These are phyloP conservation scores for Heterodera carotae DNA, from an alignment of 1,140 invertebrate genomes.

Conservation along the genomic window DNA sequence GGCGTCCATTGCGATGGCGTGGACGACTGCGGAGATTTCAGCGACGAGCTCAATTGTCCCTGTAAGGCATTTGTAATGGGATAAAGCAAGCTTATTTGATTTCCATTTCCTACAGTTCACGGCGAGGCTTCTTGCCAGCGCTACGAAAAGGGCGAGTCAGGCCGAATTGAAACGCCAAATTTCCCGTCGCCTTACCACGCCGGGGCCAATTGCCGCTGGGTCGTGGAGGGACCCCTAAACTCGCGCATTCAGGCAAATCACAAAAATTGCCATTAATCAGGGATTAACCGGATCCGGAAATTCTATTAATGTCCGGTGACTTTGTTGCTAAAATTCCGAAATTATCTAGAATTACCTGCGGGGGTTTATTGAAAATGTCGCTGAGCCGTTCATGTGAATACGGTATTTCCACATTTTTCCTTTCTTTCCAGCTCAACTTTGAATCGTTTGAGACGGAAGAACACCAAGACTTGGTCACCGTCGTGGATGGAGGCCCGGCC, in stretches of 20 bases:
- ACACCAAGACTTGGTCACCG: conserved; percentile 90
- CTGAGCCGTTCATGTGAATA: no score
- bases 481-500: conserved; percentile 87
- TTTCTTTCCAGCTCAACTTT: conserved; percentile 76
- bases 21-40: conserved; percentile 68
- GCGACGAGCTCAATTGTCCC: conserved; percentile 68
- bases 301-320: no score
- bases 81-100: no score
- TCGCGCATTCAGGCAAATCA: conserved; percentile 75
- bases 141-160: conserved; percentile 81
- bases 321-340: no score
- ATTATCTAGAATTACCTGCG: no score
- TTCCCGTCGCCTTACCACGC: conserved; percentile 88
- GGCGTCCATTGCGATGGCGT: conserved; percentile 67
- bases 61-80: conserved; percentile 31
- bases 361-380: no score
- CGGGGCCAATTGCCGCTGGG: conserved; percentile 92
- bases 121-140: conserved; percentile 76
- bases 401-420: no score
- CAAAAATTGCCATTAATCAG: neutral
- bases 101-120: conserved; percentile 49
- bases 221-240: conserved; percentile 89
- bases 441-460: conserved; percentile 91
- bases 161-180: conserved; percentile 88
- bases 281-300: no score